Evolutionary conservation across 37 sponge, comb jelly and placozoan genomes (phyloP), one percentile per base, ranked within the genome.

Genomic region (Beroe forskalii): DNA sequence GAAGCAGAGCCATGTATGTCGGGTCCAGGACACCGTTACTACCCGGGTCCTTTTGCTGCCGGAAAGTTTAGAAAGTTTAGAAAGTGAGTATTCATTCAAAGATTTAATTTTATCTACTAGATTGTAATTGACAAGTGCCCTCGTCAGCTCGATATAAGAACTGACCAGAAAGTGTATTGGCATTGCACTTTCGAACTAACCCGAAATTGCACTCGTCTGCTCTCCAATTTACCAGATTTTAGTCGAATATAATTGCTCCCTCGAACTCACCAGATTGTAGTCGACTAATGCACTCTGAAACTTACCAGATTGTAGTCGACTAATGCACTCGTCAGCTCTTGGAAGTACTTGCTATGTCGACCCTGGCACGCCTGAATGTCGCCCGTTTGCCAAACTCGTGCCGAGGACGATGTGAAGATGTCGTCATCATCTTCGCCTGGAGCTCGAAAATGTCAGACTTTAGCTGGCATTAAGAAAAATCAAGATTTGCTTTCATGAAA

Each of bases 321-420:
- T 37, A 69, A 14, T 6, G 72, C 27, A 20, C 32, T 69, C 6
- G 38, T 35, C 17, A 69, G 27, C 17, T 69, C 38, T 20, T 17
- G 27, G 72, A 69, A 69, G 38, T 69, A 69, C 38, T 69, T 69
- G 38, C 39, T 69, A 35, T 69, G 72, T 32, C 72, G 27, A 2
- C 72, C 72, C 38, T 69, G 38, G 19, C 27, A 12, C 35, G 72
- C 72, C 37, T 27, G 9, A 36, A 69, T 69, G 38, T 69, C 72
- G 19, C 33, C 32, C 4, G 72, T 69, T 69, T 17, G 72, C 17
- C 27, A 69, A 2, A 27, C 27, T 19, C 66, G 9, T 17, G 37
- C 72, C 19, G 27, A 17, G 27, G 39, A 36, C 4, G 37, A 1
- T 14, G 37, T 17, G 37, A 69, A 69, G 1, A 33, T 32, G 39